A percentile compares a stretch with the other conserved stretches of the same genome.
These are phyloP conservation scores for Hipposideros armiger DNA, from an alignment of 2,113 vertebrate genomes.

Conservation along the genomic window DNA sequence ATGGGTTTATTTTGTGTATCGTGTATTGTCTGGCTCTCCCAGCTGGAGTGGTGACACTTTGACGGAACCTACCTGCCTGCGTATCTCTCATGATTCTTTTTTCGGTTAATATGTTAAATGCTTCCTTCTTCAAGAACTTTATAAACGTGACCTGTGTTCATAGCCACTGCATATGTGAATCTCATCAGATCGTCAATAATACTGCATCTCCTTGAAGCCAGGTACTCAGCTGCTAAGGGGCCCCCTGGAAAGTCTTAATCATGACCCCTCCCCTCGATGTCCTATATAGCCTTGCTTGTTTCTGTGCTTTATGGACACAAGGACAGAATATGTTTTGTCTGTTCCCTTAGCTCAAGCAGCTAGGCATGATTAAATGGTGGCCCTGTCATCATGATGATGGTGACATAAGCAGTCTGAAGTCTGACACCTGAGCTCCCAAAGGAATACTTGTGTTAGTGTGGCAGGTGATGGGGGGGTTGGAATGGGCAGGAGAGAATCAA, in stretches of 20 bases:
- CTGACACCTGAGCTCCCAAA: not conserved
- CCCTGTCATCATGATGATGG: too few relatives aligned
- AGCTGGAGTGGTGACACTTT: not conserved
- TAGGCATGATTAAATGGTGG: not conserved
- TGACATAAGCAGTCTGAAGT: not conserved
- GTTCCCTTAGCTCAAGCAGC: not conserved
- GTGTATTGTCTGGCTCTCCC: not conserved
- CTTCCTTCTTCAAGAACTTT: not conserved
- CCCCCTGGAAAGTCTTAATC: not conserved
- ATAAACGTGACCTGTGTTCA: not conserved
- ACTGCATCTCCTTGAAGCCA: not conserved
- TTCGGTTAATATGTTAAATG: not conserved
- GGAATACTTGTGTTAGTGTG: not conserved
- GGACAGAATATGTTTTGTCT: not conserved
- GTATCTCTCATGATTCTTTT: not conserved
- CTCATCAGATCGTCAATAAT: not conserved
- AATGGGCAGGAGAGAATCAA: not conserved
- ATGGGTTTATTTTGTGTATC: not conserved
- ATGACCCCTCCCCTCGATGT: accelerated
- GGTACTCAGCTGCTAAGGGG: too few relatives aligned
- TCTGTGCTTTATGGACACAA: not conserved
- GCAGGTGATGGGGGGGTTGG: not conserved
- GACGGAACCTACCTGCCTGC: not conserved
- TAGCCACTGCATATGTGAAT: not conserved
- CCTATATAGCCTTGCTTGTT: not conserved